Base-by-base conservation (phyloP, 2,113 vertebrate genomes). In the Egretta garzetta region DNA sequence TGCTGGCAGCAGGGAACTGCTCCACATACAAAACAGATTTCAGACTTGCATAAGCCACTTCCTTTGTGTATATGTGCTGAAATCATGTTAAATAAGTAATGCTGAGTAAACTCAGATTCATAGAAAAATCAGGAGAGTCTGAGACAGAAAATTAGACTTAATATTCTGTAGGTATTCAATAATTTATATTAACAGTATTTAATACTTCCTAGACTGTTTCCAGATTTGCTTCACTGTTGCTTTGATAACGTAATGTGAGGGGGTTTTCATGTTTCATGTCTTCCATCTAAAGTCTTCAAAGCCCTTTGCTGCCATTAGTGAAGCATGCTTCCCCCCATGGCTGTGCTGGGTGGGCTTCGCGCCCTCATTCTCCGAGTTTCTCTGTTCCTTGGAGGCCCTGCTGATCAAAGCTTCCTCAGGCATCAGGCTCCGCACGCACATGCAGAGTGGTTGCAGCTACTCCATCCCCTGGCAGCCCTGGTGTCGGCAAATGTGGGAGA, bases 401-500 rank as follows among this genome's bases (percentile, higher is more conserved):
- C 30, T 28, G 70, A 37, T 30, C 70, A 80, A 49, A 89, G 26
- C 45, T 28, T 73, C 59, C 28, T n/a, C 6, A 43, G 20, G 45
- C 83, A 21, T 19, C 45, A 20, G 14, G 30, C 22, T 39, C 23
- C 15, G 14, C 33, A 18, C 19, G 13, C 7, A 4, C 18, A 3
- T 18, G 45, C 6, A 5, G 47, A 23, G 32, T 14, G 3, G 39
- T 2, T 3, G 3, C 55, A 60, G 60, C 32, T 49, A 6, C 58
- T 47, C 47, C 33, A 10, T 22, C 20, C 21, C n/a, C 56, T 24
- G 28, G n/a, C 66, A 67, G 72, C 37, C 24, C 17, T 27, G 52
- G 43, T 0, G 1, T 23, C 10, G 3, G n/a, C 8, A 28, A n/a
- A 58, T 0, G 8, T 9, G 58, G 23, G 27, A 35, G 35, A 6